Evolutionary conservation across 2,888 invertebrate species (phyloP).

Genomic region (Alloplasta piceator): DNA sequence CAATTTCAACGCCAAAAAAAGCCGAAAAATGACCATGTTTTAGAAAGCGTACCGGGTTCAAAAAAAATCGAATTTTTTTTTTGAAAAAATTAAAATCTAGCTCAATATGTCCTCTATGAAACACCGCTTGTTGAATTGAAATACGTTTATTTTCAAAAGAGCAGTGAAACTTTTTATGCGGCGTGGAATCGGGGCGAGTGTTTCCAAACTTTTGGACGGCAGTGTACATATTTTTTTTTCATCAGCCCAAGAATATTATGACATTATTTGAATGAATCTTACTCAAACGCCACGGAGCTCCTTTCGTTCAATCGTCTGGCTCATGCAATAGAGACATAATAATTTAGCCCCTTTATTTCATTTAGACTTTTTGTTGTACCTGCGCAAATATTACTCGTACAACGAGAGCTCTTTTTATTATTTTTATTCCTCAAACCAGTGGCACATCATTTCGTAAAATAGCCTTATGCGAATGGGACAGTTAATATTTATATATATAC

Average conservation of each 20-base stretch:
- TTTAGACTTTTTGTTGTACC: constrained; percentile 4
- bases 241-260: neutral
- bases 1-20: no score
- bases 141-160: no score
- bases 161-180: no score
- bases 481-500: constrained; percentile 13
- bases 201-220: no score
- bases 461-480: constrained; percentile 1
- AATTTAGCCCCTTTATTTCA: constrained; percentile 1
- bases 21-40: no score
- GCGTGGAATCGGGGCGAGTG: no score
- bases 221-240: constrained; percentile 8
- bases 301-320: constrained; percentile 28
- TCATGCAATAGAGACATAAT: neutral
- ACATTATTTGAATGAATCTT: constrained; percentile 14
- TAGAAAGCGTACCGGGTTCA: no score
- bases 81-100: no score
- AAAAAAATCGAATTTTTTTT: neutral
- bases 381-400: constrained; percentile 13
- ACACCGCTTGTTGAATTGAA: no score
- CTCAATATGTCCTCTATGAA: no score
- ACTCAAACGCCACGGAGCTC: neutral
- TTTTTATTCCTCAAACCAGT: constrained; percentile 1
- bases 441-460: constrained; percentile 24
- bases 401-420: neutral